Evolutionary conservation across 2,888 invertebrate genomes (phyloP).

Genomic region (Papilio protenor): DNA sequence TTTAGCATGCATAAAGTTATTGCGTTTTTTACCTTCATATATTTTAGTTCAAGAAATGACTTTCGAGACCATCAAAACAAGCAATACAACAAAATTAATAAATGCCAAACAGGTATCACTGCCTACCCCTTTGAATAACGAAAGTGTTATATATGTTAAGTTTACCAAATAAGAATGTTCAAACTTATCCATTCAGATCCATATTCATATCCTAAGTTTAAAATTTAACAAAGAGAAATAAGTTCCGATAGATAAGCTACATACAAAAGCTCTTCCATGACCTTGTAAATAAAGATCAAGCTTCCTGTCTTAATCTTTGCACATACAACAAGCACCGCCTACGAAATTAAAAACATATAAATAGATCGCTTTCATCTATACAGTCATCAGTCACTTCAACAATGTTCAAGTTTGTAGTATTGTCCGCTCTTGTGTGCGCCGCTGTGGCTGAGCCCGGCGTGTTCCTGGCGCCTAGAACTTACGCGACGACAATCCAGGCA

Average conservation of each 20-base stretch:
- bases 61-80: too few species aligned
- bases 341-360: slow-evolving; percentile 7
- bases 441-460: slow-evolving; percentile 67
- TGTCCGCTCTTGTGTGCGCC: slow-evolving; percentile 79
- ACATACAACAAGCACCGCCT: neutral
- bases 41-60: too few species aligned
- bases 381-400: slow-evolving; percentile 49
- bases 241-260: neutral
- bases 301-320: neutral
- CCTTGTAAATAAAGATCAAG: neutral
- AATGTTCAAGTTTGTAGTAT: slow-evolving; percentile 63
- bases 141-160: neutral
- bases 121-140: neutral
- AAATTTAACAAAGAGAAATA: neutral
- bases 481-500: slow-evolving; percentile 34
- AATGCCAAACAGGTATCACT: neutral
- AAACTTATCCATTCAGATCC: too few species aligned
- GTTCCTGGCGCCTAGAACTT: slow-evolving; percentile 27
- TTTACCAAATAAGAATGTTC: neutral
- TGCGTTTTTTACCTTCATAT: too few species aligned
- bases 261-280: slow-evolving; percentile 2
- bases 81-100: too few species aligned
- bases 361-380: neutral
- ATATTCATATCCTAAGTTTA: neutral
- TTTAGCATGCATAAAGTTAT: neutral